Evolutionary conservation across 2,113 vertebrate genomes (phyloP).

Genomic region (Herpailurus yagouaroundi): DNA sequence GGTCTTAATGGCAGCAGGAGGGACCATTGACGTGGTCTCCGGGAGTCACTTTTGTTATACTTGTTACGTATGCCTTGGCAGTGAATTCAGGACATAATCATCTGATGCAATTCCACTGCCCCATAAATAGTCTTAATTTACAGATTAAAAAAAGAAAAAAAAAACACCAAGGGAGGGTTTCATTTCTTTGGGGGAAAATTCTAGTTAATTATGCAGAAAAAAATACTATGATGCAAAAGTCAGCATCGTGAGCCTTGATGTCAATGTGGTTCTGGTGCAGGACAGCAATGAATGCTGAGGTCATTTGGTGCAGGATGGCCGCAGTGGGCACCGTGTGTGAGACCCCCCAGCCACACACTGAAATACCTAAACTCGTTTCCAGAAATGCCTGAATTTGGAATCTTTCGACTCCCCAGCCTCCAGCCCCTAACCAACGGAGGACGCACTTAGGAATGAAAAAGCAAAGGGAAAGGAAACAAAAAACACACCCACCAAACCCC

Average conservation of each 20-base stretch:
- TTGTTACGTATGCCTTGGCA: neutral
- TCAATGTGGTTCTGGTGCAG: neutral
- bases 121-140: neutral
- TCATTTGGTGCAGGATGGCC: too few species aligned
- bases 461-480: neutral
- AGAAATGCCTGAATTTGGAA: neutral
- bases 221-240: neutral
- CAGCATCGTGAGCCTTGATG: neutral
- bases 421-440: neutral
- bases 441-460: neutral
- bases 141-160: neutral
- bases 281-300: too few species aligned
- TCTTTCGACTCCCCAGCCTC: neutral
- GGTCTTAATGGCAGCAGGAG: neutral
- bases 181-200: neutral
- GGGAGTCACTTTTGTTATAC: neutral
- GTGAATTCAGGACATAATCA: neutral
- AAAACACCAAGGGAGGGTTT: neutral
- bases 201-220: neutral
- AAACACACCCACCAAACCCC: neutral
- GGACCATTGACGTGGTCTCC: neutral
- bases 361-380: neutral
- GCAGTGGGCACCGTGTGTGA: rapidly evolving
- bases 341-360: neutral
- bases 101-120: too few species aligned